These are phyloP conservation scores for Microcebus jonahi DNA, from an alignment of 2,113 vertebrate genomes.

Conservation along the genomic window DNA sequence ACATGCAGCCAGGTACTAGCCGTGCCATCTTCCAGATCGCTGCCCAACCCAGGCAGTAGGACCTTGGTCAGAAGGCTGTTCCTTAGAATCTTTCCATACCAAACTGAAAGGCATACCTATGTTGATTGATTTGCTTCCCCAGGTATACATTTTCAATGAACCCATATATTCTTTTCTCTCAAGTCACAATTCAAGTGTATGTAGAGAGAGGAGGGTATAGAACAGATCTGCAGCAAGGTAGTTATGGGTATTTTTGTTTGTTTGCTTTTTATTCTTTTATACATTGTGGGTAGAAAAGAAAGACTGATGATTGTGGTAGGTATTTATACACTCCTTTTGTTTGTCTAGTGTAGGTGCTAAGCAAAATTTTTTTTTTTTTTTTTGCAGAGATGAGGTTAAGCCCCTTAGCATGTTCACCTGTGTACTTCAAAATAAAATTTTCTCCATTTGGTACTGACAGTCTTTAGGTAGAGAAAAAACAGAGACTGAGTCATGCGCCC, in stretches of 20 bases:
- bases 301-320: not conserved
- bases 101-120: not conserved
- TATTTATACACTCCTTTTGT: not conserved
- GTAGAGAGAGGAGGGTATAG: not conserved
- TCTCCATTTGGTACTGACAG: not conserved
- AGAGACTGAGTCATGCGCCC: not conserved
- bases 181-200: not conserved
- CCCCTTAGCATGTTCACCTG: not conserved
- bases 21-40: not conserved
- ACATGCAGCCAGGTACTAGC: not conserved
- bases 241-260: not conserved
- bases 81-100: not conserved
- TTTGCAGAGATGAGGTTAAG: not conserved
- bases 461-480: not conserved
- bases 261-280: not conserved
- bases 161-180: not conserved
- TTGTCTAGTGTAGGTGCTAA: not conserved
- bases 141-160: not conserved
- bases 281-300: not conserved
- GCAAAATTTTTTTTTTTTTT: not conserved
- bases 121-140: not conserved
- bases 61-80: not conserved
- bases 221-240: not conserved
- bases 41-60: not conserved
- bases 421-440: not conserved